A percentile compares a stretch with the other conserved stretches of the same genome.
These are phyloP conservation scores for Platorchestia sp. DNA, from an alignment of 1,140 invertebrate species.

Conservation along the genomic window DNA sequence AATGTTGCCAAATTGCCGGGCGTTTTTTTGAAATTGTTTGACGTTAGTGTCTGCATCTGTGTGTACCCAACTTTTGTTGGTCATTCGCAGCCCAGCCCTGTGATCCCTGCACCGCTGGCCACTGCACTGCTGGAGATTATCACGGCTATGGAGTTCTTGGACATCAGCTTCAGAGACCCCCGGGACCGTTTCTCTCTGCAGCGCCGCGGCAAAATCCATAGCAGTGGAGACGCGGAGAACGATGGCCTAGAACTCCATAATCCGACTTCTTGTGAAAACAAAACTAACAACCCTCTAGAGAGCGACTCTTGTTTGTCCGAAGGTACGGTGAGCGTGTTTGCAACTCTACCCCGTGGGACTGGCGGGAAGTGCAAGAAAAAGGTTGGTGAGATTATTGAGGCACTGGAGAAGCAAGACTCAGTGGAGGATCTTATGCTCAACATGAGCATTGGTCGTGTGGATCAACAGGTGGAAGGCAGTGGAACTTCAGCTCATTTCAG, in stretches of 20 bases:
- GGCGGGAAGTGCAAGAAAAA: background rate
- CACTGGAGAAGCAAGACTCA: slow-evolving; percentile 67
- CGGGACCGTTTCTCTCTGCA: background rate
- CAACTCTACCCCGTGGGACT: slow-evolving; percentile 11
- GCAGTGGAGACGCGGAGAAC: background rate
- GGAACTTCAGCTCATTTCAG: slow-evolving; percentile 53
- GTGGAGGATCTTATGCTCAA: slow-evolving; percentile 71
- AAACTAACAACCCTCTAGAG: background rate
- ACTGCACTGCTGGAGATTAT: slow-evolving; percentile 30
- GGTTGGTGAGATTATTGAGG: background rate
- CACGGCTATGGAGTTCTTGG: slow-evolving; percentile 43
- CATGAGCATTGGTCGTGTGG: slow-evolving; percentile 66
- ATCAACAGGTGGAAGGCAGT: slow-evolving; percentile 54
- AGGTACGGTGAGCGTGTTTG: slow-evolving; percentile 3
- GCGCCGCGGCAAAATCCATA: background rate
- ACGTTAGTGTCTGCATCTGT: background rate
- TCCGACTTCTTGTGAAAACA: background rate
- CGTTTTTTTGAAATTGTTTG: background rate
- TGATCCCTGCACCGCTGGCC: slow-evolving; percentile 5
- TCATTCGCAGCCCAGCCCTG: background rate
- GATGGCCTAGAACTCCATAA: background rate
- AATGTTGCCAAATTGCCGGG: no score
- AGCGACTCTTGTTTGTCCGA: background rate
- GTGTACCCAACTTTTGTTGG: background rate
- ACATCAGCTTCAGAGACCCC: slow-evolving; percentile 17